Conservation (phyloP, 92 coral and sea anemone species). For the Palythoa grandiflora region DNA sequence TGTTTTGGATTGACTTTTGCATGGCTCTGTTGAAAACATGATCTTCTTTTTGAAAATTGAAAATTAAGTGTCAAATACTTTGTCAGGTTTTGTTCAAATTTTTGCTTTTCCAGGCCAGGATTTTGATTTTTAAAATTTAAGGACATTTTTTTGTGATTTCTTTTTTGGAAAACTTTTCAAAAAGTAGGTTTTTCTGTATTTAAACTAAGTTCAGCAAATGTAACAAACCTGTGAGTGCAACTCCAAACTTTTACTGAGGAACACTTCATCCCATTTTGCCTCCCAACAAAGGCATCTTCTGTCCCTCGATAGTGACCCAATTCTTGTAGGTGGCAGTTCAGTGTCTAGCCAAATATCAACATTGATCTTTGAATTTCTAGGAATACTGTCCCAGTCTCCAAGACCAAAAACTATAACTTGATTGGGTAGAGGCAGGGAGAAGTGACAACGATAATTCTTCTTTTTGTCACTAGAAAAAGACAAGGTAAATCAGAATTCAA, state of each 20-base stretch:
- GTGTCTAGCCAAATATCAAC: conserved; percentile 80
- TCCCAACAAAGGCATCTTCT: conserved; percentile 79
- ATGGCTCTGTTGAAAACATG: no score
- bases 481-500: not conserved
- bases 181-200: no score
- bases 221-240: conserved; percentile 74
- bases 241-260: conserved; percentile 68
- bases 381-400: conserved; percentile 80
- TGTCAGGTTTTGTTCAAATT: no score
- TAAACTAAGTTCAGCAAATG: not conserved
- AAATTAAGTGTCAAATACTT: no score
- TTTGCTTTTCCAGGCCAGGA: no score
- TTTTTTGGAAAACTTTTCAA: no score
- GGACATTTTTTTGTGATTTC: no score
- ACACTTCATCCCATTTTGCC: conserved; percentile 76
- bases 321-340: conserved; percentile 73
- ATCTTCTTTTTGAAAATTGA: no score
- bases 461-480: conserved; percentile 56
- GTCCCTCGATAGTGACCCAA: conserved; percentile 73
- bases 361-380: conserved; percentile 58
- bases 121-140: no score
- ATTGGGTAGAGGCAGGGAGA: conserved; percentile 85
- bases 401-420: conserved; percentile 87
- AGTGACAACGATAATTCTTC: conserved; percentile 79
- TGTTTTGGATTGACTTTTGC: no score